Base-by-base conservation (phyloP, 2,888 invertebrate species). In the Drosophila silvestris region DNA sequence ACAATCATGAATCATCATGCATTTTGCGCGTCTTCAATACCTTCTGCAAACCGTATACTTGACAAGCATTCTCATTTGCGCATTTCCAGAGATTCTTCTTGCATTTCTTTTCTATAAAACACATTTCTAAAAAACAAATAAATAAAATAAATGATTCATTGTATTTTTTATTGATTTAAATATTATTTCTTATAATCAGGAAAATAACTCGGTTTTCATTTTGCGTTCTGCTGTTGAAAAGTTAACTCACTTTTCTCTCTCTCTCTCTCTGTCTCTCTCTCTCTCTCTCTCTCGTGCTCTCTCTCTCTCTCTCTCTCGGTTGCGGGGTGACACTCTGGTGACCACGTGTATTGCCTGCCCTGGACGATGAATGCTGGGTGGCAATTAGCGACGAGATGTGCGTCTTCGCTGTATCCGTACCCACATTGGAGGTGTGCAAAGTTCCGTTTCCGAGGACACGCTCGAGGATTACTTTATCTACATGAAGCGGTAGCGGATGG, bases 371-470 rank as follows among this genome's bases (percentile, higher is more conserved):
- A 99, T 99, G 0, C 94, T 99, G 28, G 99, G 99, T 22, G 99
- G 99, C 0, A 22, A 99, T 99, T 84, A 96, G 96, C 12, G 99
- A 99, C 88, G 99, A 99, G 94, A 99, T 99, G 99, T 99, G 99
- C 92, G 98, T 99, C 80, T n/a, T n/a, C n/a, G n/a, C n/a, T n/a
- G n/a, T n/a, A n/a, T n/a, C n/a, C n/a, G n/a, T n/a, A n/a, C n/a
- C n/a, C n/a, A n/a, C n/a, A n/a, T n/a, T 99, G 65, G 99, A 99
- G 94, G 96, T 99, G 32, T 99, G 99, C 94, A 99, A 99, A 98
- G 98, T 92, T 97, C 98, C 0, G 96, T 99, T 19, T 97, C 97
- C 53, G 97, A 98, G 90, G 95, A 95, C 79, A 96, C 97, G 5
- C 94, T 99, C 30, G 95, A 95, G 71, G 96, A 96, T 59, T 99